phyloP scores from a whole-genome alignment of 2,888 invertebrate species.

The Synanthedon vespiformis region DNA sequence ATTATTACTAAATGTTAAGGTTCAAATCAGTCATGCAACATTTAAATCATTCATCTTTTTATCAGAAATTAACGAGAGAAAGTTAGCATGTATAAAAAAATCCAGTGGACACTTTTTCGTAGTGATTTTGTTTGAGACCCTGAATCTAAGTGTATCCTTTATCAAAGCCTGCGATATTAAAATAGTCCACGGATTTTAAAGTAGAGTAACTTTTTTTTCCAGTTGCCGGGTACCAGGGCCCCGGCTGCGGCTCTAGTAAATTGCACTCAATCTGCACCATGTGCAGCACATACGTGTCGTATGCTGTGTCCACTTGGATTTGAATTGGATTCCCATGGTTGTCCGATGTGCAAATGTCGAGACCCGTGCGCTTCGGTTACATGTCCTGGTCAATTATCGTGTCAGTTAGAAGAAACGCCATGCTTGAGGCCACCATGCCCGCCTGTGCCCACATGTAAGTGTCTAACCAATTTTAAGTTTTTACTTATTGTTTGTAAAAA shows the following conservation, averaged over 20 bases:
- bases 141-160: too few relatives aligned
- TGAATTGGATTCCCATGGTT: conserved; percentile 76
- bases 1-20: too few relatives aligned
- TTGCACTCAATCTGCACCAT: conserved; percentile 76
- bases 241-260: conserved; percentile 75
- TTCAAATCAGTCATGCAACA: too few relatives aligned
- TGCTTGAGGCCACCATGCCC: conserved; percentile 86
- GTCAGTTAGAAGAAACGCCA: conserved; percentile 82
- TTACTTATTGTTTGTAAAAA: too few relatives aligned
- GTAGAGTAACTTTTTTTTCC: too few relatives aligned
- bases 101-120: too few relatives aligned
- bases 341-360: conserved; percentile 83
- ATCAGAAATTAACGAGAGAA: too few relatives aligned
- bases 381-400: conserved; percentile 81
- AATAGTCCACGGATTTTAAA: too few relatives aligned
- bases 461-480: not conserved
- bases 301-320: conserved; percentile 91
- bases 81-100: too few relatives aligned
- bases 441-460: conserved; percentile 83
- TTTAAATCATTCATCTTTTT: too few relatives aligned
- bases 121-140: too few relatives aligned
- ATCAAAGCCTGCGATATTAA: too few relatives aligned
- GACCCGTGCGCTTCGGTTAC: conserved; percentile 82
- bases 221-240: conserved; percentile 79
- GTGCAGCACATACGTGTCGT: conserved; percentile 84